A percentile compares a stretch with the other conserved stretches of the same genome.
Evolutionary conservation across 1,140 invertebrate species (phyloP).

Genomic region (Cepaea nemoralis): DNA sequence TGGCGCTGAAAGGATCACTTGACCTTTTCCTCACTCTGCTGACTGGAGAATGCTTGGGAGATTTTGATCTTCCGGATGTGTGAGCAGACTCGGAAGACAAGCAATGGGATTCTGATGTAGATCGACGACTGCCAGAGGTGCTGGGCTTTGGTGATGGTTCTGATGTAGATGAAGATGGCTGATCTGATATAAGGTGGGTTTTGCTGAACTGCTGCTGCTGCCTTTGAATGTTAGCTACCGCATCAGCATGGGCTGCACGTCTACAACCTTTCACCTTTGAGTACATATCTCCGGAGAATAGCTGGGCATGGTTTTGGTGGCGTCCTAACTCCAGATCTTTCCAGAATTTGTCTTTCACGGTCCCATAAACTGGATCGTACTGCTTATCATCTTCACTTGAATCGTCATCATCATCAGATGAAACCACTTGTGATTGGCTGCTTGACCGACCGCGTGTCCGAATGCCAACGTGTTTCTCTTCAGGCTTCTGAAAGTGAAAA

Average conservation of each 20-base stretch:
- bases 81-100: neutral
- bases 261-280: conserved; percentile 38
- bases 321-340: conserved; percentile 36
- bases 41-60: neutral
- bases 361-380: conserved; percentile 28
- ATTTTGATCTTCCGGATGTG: neutral
- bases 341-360: conserved; percentile 33
- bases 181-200: neutral
- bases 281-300: conserved; percentile 38
- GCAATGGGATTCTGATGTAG: neutral
- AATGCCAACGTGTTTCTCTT: neutral
- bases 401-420: neutral
- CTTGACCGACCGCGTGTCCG: neutral
- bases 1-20: conserved; percentile 29
- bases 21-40: conserved; percentile 21
- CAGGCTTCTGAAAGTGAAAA: conserved; percentile 2
- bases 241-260: conserved; percentile 37
- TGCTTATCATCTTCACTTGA: neutral
- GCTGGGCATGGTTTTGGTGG: neutral
- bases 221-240: conserved; percentile 34
- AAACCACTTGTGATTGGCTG: neutral
- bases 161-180: conserved; percentile 7
- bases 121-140: neutral
- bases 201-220: conserved; percentile 14
- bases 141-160: neutral